Percentiles rank a stretch among this genome's conserved stretches.
These are phyloP conservation scores for Spizaetus ornatus DNA, from an alignment of 2,113 vertebrate species.

Conservation along the genomic window DNA sequence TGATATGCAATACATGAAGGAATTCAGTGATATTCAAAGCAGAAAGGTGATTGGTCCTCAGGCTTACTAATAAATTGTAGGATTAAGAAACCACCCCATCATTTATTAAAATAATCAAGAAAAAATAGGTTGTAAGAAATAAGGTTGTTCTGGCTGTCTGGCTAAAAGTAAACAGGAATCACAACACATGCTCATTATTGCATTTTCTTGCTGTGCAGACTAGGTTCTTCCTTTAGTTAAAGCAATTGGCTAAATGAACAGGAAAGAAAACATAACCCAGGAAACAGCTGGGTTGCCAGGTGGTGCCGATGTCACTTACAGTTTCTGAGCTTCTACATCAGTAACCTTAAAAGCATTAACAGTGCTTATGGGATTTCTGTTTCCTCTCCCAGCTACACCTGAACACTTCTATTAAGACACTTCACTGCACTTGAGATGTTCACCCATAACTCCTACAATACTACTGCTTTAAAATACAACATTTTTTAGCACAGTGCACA, in stretches of 20 bases:
- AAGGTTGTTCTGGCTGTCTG: neutral
- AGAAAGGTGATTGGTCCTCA: neutral
- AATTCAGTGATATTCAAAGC: neutral
- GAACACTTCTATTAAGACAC: neutral
- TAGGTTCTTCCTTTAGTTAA: neutral
- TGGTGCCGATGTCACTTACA: neutral
- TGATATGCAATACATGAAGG: too few relatives aligned
- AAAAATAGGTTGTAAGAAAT: neutral
- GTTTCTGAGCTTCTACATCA: neutral
- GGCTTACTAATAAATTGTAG: neutral
- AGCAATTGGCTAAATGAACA: neutral
- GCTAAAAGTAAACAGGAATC: neutral
- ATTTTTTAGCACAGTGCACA: neutral
- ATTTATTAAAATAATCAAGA: neutral
- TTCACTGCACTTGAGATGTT: neutral
- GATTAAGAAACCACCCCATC: neutral
- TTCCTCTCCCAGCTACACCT: neutral
- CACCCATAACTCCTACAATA: neutral
- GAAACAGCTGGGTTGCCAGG: neutral
- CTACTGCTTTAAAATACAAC: neutral
- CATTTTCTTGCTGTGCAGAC: neutral
- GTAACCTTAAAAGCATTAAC: neutral
- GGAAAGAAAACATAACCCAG: neutral
- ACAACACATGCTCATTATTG: neutral
- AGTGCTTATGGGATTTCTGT: fast-evolving